These are phyloP conservation scores for Tenodera sinensis DNA, from an alignment of 2,888 invertebrate genomes.

Conservation along the genomic window DNA sequence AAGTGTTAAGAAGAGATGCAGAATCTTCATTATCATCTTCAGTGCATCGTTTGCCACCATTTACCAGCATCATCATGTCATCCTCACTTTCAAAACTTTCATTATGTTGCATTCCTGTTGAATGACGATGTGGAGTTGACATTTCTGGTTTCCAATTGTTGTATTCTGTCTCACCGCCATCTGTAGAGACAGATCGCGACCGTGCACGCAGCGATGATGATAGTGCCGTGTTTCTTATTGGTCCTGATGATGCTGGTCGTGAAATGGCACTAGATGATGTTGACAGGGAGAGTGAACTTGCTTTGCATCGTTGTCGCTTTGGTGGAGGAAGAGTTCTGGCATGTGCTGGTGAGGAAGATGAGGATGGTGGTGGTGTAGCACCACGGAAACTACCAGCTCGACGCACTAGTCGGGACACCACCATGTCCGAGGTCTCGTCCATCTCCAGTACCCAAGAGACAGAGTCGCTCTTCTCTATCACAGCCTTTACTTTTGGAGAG, in stretches of 20 bases:
- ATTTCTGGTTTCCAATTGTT: neutral
- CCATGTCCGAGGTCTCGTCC: conserved; percentile 66
- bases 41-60: neutral
- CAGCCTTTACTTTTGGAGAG: conserved; percentile 72
- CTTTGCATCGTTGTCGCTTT: conserved; percentile 27
- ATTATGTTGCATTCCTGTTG: neutral
- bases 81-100: neutral
- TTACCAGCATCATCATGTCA: neutral
- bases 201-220: neutral
- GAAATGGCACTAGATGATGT: conserved; percentile 17
- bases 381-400: conserved; percentile 48
- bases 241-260: neutral
- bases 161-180: conserved; percentile 12
- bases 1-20: neutral
- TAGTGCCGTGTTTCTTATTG: neutral
- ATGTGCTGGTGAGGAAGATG: conserved; percentile 19
- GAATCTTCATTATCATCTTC: neutral
- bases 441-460: conserved; percentile 84
- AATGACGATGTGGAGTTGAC: neutral
- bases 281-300: conserved; percentile 13
- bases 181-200: conserved; percentile 21
- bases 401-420: conserved; percentile 65
- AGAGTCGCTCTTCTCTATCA: conserved; percentile 81
- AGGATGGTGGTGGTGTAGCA: conserved; percentile 12
- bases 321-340: conserved; percentile 28